Conservation (phyloP, 2,888 invertebrate species). For the Dynastes hyllus region DNA sequence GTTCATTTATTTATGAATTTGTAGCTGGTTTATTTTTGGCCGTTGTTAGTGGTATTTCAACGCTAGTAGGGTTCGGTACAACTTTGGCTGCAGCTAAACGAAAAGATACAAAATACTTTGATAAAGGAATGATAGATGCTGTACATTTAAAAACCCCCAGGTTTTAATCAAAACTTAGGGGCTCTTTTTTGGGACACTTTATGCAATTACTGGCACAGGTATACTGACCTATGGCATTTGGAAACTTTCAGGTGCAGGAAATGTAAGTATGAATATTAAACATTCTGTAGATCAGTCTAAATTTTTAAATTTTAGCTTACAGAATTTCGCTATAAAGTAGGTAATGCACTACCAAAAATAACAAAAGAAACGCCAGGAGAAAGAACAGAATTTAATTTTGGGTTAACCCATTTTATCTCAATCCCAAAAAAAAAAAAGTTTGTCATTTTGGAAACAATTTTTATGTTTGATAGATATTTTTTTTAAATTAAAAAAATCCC, state of each 20-base stretch:
- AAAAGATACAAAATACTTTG: constrained; percentile 85
- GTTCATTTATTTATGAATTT: constrained; percentile 66
- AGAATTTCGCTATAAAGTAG: constrained; percentile 89
- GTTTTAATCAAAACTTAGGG: too few relatives aligned
- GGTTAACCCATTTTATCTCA: constrained; percentile 87
- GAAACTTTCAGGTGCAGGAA: constrained; percentile 90
- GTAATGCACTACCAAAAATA: constrained; percentile 82
- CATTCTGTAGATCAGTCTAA: not conserved
- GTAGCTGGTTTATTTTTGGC: constrained; percentile 82
- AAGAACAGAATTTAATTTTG: constrained; percentile 90
- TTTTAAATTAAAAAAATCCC: too few relatives aligned
- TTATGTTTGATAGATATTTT: too few relatives aligned
- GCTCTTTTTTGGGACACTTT: constrained; percentile 90
- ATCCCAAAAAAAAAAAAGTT: constrained; percentile 70
- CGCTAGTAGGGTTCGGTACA: constrained; percentile 86
- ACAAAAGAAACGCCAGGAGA: constrained; percentile 86
- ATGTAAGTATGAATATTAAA: constrained; percentile 72
- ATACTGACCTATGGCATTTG: constrained; percentile 87
- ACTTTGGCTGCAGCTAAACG: constrained; percentile 86
- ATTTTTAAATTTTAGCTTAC: constrained; percentile 75
- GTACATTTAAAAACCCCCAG: too few relatives aligned
- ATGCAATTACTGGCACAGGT: constrained; percentile 90
- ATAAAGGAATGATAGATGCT: constrained; percentile 79
- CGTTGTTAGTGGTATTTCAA: constrained; percentile 84
- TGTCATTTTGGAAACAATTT: not conserved